Conservation (phyloP, 2,888 invertebrate species). For the Siphlonurus alternatus region DNA sequence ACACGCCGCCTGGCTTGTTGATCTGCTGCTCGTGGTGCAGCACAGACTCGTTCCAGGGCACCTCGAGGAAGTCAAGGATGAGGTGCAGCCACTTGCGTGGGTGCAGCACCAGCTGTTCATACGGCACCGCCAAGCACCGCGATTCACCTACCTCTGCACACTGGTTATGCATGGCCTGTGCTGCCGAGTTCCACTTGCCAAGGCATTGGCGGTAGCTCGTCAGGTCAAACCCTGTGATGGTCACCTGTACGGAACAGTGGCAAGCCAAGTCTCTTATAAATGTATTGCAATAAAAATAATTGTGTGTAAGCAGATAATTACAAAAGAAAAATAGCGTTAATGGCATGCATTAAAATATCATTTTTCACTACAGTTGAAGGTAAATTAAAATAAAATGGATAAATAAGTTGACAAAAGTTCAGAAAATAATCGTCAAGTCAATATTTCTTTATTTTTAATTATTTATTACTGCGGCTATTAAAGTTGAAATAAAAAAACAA, state of each 20-base stretch:
- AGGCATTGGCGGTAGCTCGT: slow-evolving; percentile 86
- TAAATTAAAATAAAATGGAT: too few relatives aligned
- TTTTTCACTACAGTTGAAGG: too few relatives aligned
- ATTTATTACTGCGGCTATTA: too few relatives aligned
- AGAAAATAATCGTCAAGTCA: too few relatives aligned
- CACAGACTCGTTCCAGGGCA: slow-evolving; percentile 91
- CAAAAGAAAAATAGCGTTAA: not conserved
- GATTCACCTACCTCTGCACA: slow-evolving; percentile 63
- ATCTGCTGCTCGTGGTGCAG: slow-evolving; percentile 96
- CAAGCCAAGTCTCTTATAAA: not conserved
- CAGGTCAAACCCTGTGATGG: slow-evolving; percentile 88
- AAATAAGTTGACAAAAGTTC: too few relatives aligned
- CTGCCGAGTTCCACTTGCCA: slow-evolving; percentile 92
- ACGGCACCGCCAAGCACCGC: slow-evolving; percentile 71
- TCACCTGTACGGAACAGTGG: slow-evolving; percentile 30
- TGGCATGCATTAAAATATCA: too few relatives aligned
- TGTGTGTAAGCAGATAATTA: not conserved
- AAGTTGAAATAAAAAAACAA: too few relatives aligned
- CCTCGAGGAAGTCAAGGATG: slow-evolving; percentile 72
- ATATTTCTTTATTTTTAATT: too few relatives aligned
- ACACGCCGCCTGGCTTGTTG: slow-evolving; percentile 87
- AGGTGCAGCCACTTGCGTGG: slow-evolving; percentile 76
- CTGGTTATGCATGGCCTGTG: slow-evolving; percentile 86
- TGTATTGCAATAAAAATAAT: not conserved
- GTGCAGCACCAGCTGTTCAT: slow-evolving; percentile 93